Base-by-base conservation (phyloP, 2,797 vertebrate species). In the Notoglanidium macrostoma region DNA sequence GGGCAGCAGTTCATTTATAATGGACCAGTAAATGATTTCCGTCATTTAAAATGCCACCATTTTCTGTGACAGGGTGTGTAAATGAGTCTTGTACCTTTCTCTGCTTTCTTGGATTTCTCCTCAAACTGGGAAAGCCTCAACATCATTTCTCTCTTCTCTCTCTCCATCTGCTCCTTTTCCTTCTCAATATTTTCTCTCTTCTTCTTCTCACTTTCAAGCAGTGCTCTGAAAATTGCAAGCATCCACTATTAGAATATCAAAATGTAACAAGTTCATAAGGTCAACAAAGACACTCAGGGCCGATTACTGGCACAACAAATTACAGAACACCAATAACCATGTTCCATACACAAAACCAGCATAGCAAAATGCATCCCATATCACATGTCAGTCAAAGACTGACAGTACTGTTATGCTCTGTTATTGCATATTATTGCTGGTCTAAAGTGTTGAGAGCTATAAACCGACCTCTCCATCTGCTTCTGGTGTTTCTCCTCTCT, bases 141-240 rank as follows among this genome's bases (percentile, higher is more conserved):
- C 96, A 98, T 96, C 92, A 99, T 93, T 26, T 98, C 96, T 87
- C 93, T 94, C 94, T 99, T 99, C 90, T 99, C 98, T 85, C 89
- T 95, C 93, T 98, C 94, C 96, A 99, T 97, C 92, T 96, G 94
- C 35, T 96, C 96, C 85, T 98, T 99, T 91, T 99, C 98, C n/a
- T 83, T 96, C 94, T 99, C 96, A 0, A 99, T 97, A 0, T 92
- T 92, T 88, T 97, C 97, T 73, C 98, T 96, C 91, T 88, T 97
- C 92, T 94, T 98, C 95, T 98, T 99, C 92, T 99, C 98, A 0
- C 91, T 94, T 91, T 98, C 97, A 90, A 99, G 91, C 92, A 95
- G 96, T 88, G 97, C 96, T 92, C 98, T 99, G 93, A 59, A 78
- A 86, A 78, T 78, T 17, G 21, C 21, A 61, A 49, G 6, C 5